Base-by-base conservation (phyloP, 2,797 vertebrate genomes). In the Mormyrops attenuatus region DNA sequence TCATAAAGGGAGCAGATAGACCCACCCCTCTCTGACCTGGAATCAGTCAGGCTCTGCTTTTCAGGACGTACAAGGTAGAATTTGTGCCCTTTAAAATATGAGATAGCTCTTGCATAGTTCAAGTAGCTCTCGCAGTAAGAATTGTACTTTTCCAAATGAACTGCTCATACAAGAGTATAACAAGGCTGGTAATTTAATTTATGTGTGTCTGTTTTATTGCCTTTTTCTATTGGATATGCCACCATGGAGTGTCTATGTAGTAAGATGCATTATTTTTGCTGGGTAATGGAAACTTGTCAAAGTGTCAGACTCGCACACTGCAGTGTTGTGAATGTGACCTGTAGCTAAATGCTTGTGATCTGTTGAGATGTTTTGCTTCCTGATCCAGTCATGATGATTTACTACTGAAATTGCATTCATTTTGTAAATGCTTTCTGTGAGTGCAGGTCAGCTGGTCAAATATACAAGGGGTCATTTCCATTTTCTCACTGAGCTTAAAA, bases 381-480 rank as follows among this genome's bases (percentile, higher is more conserved):
- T 89, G 77, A 84, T 22, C 47, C 38, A 89, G 82, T 85, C 80
- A 4, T 41, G 53, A 86, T 89, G 82, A 86, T 69, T 89, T 89
- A 34, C 57, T 69, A 13, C 89, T 66, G 82, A 66, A 89, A 57
- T 34, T 49, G 57, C 84, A 69, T 86, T 88, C 87, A 88, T 66
- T 88, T 88, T 66, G 87, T 49, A 88, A 66, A 88, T 88, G 44
- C 60, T 55, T 87, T 57, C 53, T 38, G 86, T 87, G 86, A 87
- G 86, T 87, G 86, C 53, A 44, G 86, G 86, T 87, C 86, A 80
- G 49, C 26, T 49, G 87, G 89, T 41, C 89, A 88, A 80, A 88
- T 41, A 85, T 86, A 69, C 49, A 73, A 17, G 30, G 34, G 66
- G 50, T 87, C 26, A 87, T 80, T 87, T 89, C 69, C 47, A 50